Conservation (phyloP, 2,113 vertebrate genomes). For the Oryzias celebensis region DNA sequence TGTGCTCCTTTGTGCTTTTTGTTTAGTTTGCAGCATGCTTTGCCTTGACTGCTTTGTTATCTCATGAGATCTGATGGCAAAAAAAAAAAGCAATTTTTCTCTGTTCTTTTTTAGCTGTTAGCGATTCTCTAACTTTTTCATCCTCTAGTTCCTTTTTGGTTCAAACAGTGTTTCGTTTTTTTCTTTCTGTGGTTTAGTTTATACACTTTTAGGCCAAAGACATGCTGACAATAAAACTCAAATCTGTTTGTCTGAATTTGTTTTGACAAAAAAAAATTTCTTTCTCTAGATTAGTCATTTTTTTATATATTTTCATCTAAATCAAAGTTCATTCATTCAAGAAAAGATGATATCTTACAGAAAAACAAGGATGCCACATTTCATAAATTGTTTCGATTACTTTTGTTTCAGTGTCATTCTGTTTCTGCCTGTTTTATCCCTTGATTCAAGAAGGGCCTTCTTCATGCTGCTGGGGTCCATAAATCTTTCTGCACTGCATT, state of each 20-base stretch:
- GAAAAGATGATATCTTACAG: slow-evolving; percentile 39
- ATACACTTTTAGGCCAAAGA: slow-evolving; percentile 23
- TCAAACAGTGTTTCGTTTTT: slow-evolving; percentile 5
- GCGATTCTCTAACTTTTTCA: slow-evolving; percentile 19
- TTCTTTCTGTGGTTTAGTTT: background rate
- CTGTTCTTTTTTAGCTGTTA: slow-evolving; percentile 32
- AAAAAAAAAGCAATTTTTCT: slow-evolving; percentile 41
- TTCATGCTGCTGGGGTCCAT: slow-evolving; percentile 45
- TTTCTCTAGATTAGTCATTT: no score
- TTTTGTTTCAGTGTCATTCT: slow-evolving; percentile 37
- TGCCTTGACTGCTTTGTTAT: slow-evolving; percentile 53
- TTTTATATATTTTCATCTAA: background rate
- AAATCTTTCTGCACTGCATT: slow-evolving; percentile 54
- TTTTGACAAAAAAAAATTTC: background rate
- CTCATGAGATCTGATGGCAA: slow-evolving; percentile 55
- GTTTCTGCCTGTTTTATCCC: slow-evolving; percentile 50
- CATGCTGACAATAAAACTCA: background rate
- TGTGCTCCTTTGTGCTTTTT: slow-evolving; percentile 37
- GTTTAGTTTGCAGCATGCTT: slow-evolving; percentile 45
- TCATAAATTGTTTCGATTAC: slow-evolving; percentile 18
- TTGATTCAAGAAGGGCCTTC: slow-evolving; percentile 38
- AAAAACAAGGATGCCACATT: slow-evolving; percentile 1
- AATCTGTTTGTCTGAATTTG: background rate
- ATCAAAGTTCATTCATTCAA: slow-evolving; percentile 31
- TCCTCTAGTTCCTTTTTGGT: slow-evolving; percentile 20